Evolutionary conservation across 92 coral and sea anemone species (phyloP).

Genomic region (Phenganax stokvisi): DNA sequence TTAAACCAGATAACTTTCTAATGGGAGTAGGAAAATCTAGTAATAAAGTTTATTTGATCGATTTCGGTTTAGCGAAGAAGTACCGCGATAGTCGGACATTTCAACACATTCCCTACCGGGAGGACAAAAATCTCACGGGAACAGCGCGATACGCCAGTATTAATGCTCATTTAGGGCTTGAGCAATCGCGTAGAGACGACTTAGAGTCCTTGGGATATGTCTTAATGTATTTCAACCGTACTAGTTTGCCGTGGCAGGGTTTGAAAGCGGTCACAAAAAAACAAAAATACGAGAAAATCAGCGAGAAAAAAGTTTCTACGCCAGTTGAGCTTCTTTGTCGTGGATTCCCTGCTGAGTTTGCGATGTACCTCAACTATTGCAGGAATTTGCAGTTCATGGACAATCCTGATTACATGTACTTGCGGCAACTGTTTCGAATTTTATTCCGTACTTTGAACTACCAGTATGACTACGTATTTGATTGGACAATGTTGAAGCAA

Average conservation of each 20-base stretch:
- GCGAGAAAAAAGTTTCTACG: slow-evolving; percentile 98
- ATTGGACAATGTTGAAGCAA: slow-evolving; percentile 99
- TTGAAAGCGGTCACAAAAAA: slow-evolving; percentile 95
- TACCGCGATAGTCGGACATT: slow-evolving; percentile 86
- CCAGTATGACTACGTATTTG: slow-evolving; percentile 95
- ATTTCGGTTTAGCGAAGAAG: slow-evolving; percentile 96
- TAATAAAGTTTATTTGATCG: slow-evolving; percentile 94
- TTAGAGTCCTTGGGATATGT: slow-evolving; percentile 97
- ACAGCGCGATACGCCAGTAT: slow-evolving; percentile 98
- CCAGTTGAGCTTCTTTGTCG: slow-evolving; percentile 95
- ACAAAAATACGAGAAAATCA: slow-evolving; percentile 95
- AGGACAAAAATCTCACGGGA: slow-evolving; percentile 94
- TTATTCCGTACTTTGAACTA: slow-evolving; percentile 92
- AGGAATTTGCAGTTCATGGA: slow-evolving; percentile 92
- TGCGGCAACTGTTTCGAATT: slow-evolving; percentile 92
- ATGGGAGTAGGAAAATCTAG: slow-evolving; percentile 99
- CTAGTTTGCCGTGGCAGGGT: slow-evolving; percentile 98
- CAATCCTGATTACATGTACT: slow-evolving; percentile 95
- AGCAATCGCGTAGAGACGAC: slow-evolving; percentile 96
- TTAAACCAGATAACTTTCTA: slow-evolving; percentile 96
- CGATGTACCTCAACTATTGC: slow-evolving; percentile 97
- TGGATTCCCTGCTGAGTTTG: slow-evolving; percentile 99
- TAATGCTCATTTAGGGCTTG: slow-evolving; percentile 93
- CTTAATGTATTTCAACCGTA: slow-evolving; percentile 95
- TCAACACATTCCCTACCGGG: slow-evolving; percentile 95